Base-by-base conservation (phyloP, 2,888 invertebrate genomes). In the Stenodema calcarata region DNA sequence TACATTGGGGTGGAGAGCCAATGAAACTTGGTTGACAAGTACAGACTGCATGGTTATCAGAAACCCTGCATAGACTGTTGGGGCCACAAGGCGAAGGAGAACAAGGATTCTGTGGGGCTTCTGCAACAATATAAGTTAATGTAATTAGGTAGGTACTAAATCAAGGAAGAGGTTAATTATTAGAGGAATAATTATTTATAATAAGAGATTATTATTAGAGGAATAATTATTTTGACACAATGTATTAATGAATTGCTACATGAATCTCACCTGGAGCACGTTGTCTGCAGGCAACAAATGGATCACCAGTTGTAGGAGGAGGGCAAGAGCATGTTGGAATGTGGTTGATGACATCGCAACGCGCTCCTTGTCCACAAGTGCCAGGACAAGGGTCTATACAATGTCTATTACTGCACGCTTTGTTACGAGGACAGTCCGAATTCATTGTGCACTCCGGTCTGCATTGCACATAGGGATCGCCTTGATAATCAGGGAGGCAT, bases 401-500 rank as follows among this genome's bases (percentile, higher is more conserved):
- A 91, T 94, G 95, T 89, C 94, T 94, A 90, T 95, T 94, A 27
- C 95, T 94, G 90, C 96, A 96, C 30, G 95, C 94, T 90, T 93
- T 93, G 90, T 94, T 93, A 78, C 93, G 92, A 3, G 94, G 91
- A 90, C 95, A 95, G 90, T 95, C 95, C 12, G 94, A 93, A 90
- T 94, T 96, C 88, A 94, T 93, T 27, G 95, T 92, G 91, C 96
- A 96, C 91, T 96, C 96, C 0, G 96, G 96, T 88, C 93, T 93
- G 90, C 96, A 96, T 16, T 87, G 87, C 94, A 95, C 75, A 83
- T 92, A 92, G 14, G 93, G 92, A 90, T 92, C 91, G 6, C 93
- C 93, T 41, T 91, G 90, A 88, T 91, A 92, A 18, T 91, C 91
- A 0, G 90, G 88, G 28, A 90, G 86, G 87, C 92, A 92, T 0